A percentile compares a stretch with the other conserved stretches of the same genome.
Evolutionary conservation across 2,113 vertebrate genomes (phyloP).

Genomic region (Canis aureus): DNA sequence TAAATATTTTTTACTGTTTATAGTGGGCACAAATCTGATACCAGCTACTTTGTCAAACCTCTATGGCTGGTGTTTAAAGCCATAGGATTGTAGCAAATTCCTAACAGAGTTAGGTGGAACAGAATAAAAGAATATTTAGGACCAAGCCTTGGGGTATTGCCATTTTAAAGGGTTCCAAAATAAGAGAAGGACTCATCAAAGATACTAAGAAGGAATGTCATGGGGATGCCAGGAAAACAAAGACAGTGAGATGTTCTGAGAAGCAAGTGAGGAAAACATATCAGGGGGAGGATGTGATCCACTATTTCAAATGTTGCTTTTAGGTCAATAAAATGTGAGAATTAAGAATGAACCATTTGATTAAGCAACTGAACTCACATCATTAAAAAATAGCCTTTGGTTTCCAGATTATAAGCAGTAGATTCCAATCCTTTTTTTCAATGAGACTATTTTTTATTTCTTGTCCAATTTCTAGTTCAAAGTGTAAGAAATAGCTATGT

Average conservation of each 20-base stretch:
- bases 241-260: neutral
- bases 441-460: neutral
- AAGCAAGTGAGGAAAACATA: neutral
- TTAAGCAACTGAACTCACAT: neutral
- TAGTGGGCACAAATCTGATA: neutral
- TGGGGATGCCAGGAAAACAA: neutral
- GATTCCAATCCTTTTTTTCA: neutral
- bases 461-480: neutral
- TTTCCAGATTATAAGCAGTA: neutral
- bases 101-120: neutral
- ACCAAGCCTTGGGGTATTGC: neutral
- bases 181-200: neutral
- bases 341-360: neutral
- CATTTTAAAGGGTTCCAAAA: neutral
- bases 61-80: neutral
- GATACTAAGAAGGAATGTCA: neutral
- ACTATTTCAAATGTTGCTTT: neutral
- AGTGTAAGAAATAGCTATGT: neutral
- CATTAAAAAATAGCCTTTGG: neutral
- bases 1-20: neutral
- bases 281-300: neutral
- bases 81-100: neutral
- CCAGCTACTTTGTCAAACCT: neutral
- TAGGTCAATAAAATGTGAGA: neutral
- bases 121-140: neutral